These are phyloP conservation scores for Campopleginae sp. DNA, from an alignment of 2,888 invertebrate genomes.

Conservation along the genomic window DNA sequence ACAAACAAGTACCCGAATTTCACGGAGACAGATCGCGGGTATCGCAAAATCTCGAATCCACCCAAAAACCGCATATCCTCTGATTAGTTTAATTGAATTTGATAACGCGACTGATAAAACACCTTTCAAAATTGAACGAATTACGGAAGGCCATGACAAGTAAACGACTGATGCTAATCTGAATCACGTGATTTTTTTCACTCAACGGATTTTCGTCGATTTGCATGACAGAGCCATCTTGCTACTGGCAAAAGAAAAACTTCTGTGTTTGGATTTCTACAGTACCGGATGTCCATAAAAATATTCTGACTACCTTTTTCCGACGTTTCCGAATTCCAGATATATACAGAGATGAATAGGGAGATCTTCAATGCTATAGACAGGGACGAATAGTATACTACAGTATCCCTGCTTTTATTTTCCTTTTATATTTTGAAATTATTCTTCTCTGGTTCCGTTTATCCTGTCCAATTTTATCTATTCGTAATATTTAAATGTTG, in stretches of 20 bases:
- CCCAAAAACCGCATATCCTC: background rate
- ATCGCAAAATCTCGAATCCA: conserved; percentile 5
- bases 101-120: conserved; percentile 3
- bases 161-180: background rate
- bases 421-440: too few species aligned
- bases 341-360: too few species aligned
- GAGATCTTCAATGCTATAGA: too few species aligned
- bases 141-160: background rate
- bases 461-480: too few species aligned
- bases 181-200: background rate
- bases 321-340: too few species aligned
- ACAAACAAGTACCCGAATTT: background rate
- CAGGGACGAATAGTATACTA: too few species aligned
- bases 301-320: too few species aligned
- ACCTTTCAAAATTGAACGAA: background rate
- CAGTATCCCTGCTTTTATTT: too few species aligned
- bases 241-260: background rate
- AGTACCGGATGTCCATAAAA: background rate
- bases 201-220: background rate
- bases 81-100: conserved; percentile 1
- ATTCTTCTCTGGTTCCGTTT: too few species aligned
- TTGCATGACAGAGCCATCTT: background rate
- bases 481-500: too few species aligned
- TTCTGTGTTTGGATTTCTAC: background rate
- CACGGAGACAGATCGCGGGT: background rate